Conservation (phyloP, 1,140 invertebrate species). For the Dendrolimus kikuchii region DNA sequence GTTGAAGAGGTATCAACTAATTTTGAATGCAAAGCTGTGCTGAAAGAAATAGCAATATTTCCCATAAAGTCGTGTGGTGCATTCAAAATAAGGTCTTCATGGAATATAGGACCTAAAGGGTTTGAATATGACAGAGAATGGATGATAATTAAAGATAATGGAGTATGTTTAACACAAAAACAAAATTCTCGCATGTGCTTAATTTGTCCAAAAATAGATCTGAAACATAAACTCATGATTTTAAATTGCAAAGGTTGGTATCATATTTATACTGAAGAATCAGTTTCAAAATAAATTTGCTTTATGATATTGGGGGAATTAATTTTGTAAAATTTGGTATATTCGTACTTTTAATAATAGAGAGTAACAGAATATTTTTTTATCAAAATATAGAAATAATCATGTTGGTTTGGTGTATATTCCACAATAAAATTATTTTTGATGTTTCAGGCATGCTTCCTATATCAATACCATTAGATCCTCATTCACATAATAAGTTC, state of each 20-base stretch:
- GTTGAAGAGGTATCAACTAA: slow-evolving; percentile 8
- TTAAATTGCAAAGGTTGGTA: slow-evolving; percentile 79
- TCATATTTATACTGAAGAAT: neutral
- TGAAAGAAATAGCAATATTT: slow-evolving; percentile 86
- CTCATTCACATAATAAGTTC: slow-evolving; percentile 15
- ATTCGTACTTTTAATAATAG: no score
- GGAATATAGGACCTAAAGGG: slow-evolving; percentile 82
- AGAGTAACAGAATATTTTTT: no score
- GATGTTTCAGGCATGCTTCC: slow-evolving; percentile 68
- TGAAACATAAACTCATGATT: slow-evolving; percentile 74
- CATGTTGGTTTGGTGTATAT: neutral
- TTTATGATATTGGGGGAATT: no score
- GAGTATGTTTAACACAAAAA: slow-evolving; percentile 91
- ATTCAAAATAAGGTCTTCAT: slow-evolving; percentile 77
- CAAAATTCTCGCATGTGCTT: slow-evolving; percentile 85
- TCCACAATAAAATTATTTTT: neutral
- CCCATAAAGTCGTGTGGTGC: slow-evolving; percentile 95
- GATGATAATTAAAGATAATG: slow-evolving; percentile 89
- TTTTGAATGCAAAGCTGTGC: slow-evolving; percentile 24
- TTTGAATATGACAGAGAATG: slow-evolving; percentile 92
- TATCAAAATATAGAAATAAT: neutral
- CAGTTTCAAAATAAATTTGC: no score
- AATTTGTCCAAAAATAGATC: slow-evolving; percentile 83
- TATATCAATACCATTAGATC: slow-evolving; percentile 65
- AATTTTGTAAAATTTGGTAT: no score